A percentile compares a stretch with the other conserved stretches of the same genome.
Conservation (phyloP, 2,797 vertebrate species). For the Intellagama lesueurii region DNA sequence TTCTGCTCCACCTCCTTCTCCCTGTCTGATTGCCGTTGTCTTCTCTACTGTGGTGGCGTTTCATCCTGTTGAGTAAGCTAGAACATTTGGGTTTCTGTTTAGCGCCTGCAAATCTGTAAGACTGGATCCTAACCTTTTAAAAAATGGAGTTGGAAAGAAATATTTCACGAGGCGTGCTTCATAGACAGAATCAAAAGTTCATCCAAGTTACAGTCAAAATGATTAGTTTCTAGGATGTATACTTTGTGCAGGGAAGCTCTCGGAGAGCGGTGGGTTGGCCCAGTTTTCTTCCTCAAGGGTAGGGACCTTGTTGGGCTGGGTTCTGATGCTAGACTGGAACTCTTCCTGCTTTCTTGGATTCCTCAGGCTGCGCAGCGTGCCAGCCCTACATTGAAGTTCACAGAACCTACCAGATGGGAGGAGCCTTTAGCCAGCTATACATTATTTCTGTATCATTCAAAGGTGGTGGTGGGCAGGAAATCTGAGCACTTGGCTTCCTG, state of each 20-base stretch:
- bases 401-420: neutral
- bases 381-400: neutral
- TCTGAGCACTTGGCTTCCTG: neutral
- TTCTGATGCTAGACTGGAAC: neutral
- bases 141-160: neutral
- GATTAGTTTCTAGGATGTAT: conserved; percentile 48
- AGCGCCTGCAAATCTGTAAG: conserved; percentile 29
- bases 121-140: neutral
- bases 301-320: conserved; percentile 27
- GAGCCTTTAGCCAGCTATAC: neutral
- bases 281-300: conserved; percentile 43
- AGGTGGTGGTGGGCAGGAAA: neutral
- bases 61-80: conserved; percentile 27
- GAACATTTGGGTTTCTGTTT: conserved; percentile 1
- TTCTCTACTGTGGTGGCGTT: conserved; percentile 31
- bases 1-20: neutral
- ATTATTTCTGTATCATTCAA: neutral
- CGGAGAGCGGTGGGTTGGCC: conserved; percentile 42
- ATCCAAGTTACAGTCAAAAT: conserved; percentile 58
- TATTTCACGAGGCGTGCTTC: conserved; percentile 16
- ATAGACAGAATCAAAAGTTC: conserved; percentile 33
- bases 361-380: neutral
- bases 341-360: neutral
- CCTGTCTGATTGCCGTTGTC: rapidly evolving
- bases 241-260: conserved; percentile 36